Percentiles rank a stretch among this genome's conserved stretches.
Conservation (phyloP, 1,140 invertebrate species). For the Diplogasteroides magnus region DNA sequence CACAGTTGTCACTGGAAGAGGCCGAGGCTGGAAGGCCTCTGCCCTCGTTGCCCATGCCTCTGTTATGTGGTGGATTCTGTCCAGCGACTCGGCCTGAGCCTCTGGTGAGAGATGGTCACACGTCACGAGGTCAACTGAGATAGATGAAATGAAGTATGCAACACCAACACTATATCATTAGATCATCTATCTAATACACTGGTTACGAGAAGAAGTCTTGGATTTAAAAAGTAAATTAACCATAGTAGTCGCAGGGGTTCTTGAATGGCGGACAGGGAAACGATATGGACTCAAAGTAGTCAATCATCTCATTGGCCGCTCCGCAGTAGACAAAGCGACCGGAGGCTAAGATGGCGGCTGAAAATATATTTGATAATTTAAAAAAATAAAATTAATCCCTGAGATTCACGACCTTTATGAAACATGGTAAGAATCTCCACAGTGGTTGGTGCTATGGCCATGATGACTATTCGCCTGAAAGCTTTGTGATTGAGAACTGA, state of each 20-base stretch:
- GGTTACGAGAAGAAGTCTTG: background rate
- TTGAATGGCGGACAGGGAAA: constrained; percentile 91
- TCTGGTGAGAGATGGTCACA: constrained; percentile 83
- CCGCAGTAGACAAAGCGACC: constrained; percentile 85
- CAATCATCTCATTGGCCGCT: constrained; percentile 76
- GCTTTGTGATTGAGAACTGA: background rate
- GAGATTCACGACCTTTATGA: constrained; percentile 63
- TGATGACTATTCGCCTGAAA: constrained; percentile 70
- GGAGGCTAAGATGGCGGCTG: constrained; percentile 75
- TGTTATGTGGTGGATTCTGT: constrained; percentile 79
- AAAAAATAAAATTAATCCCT: background rate
- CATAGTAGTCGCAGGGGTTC: constrained; percentile 90
- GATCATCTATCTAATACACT: background rate
- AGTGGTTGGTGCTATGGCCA: constrained; percentile 85
- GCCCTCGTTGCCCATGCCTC: constrained; percentile 62
- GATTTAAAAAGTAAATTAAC: constrained; percentile 59
- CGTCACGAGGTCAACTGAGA: constrained; percentile 80
- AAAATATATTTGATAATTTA: constrained; percentile 2
- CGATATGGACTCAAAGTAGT: constrained; percentile 85
- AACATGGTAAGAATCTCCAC: constrained; percentile 93
- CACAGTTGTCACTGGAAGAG: constrained; percentile 11
- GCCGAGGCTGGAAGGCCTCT: constrained; percentile 8
- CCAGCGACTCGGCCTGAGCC: constrained; percentile 85
- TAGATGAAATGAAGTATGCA: no score
- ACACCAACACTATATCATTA: no score